These are phyloP conservation scores for Bellardia bayeri DNA, from an alignment of 2,888 invertebrate genomes.

Conservation along the genomic window DNA sequence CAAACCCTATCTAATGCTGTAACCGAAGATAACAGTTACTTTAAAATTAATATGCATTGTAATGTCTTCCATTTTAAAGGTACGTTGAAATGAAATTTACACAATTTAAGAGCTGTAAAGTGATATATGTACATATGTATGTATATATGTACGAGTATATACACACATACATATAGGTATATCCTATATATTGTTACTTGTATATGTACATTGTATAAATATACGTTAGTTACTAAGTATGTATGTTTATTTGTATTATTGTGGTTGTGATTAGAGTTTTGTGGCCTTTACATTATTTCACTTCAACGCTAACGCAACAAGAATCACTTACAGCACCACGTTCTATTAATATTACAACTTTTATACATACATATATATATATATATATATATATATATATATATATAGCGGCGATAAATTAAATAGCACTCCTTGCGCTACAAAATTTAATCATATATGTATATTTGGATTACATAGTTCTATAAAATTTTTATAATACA, in stretches of 20 bases:
- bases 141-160: not conserved
- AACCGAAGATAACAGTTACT: no score
- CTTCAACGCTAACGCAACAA: constrained; percentile 63
- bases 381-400: not conserved
- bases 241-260: not conserved
- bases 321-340: constrained; percentile 64
- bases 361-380: no score
- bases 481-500: no score
- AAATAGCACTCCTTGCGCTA: no score
- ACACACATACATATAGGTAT: not conserved
- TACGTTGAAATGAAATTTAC: no score
- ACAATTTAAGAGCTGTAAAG: no score
- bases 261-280: constrained; percentile 46
- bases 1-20: no score
- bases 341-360: constrained; percentile 21
- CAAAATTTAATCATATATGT: no score
- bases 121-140: not conserved
- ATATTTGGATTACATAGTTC: no score
- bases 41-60: no score
- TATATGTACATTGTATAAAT: not conserved
- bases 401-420: not conserved
- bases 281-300: constrained; percentile 63
- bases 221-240: not conserved
- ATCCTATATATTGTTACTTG: not conserved
- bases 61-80: no score